Conservation (phyloP, 2,888 invertebrate species). For the Pristionchus entomophagus region DNA sequence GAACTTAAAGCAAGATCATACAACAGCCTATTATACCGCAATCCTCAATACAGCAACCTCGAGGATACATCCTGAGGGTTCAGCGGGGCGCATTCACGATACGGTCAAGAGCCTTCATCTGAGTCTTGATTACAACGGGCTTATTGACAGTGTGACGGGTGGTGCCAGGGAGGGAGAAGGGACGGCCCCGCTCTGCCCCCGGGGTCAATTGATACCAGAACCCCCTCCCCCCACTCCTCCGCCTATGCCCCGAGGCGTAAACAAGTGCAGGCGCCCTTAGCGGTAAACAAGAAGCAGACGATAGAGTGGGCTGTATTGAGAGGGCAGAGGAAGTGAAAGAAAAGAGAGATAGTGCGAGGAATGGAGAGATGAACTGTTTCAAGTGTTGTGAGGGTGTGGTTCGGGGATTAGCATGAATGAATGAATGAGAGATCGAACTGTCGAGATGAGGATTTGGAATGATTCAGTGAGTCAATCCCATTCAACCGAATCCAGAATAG, state of each 20-base stretch:
- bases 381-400: slow-evolving; percentile 52
- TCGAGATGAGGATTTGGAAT: neutral
- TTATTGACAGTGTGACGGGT: slow-evolving; percentile 28
- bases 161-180: slow-evolving; percentile 11
- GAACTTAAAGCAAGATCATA: no score
- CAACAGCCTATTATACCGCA: no score
- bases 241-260: slow-evolving; percentile 35
- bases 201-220: slow-evolving; percentile 40
- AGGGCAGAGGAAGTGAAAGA: slow-evolving; percentile 45
- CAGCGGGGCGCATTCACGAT: neutral
- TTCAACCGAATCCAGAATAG: no score
- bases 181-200: neutral
- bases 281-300: slow-evolving; percentile 37
- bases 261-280: slow-evolving; percentile 39
- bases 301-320: slow-evolving; percentile 44
- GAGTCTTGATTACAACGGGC: slow-evolving; percentile 8
- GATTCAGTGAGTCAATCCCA: no score
- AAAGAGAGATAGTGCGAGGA: slow-evolving; percentile 46
- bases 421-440: slow-evolving; percentile 1
- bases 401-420: slow-evolving; percentile 25
- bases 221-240: slow-evolving; percentile 1
- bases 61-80: neutral
- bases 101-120: slow-evolving; percentile 4
- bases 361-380: slow-evolving; percentile 54
- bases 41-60: neutral